Evolutionary conservation across 2,797 vertebrate species (phyloP), one percentile per base, ranked within the genome.

Genomic region (Cephalopachus bancanus): DNA sequence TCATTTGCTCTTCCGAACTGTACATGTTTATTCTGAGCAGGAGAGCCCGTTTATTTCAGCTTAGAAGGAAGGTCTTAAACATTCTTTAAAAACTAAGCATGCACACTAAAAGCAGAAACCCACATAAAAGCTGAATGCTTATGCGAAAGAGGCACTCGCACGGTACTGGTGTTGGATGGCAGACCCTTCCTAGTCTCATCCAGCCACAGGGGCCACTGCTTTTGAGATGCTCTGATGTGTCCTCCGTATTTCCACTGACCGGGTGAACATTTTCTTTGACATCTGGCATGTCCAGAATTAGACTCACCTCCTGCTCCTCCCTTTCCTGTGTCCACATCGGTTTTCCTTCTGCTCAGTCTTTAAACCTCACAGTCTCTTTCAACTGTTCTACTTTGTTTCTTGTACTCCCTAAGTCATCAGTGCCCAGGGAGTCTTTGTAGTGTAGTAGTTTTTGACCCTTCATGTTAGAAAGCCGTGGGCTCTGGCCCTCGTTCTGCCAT

Each of bases 311-410:
- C 55, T 69, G 57, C 83, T 69, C 60, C 60, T 81, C 55, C 60
- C 24, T 71, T 44, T 75, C 72, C 67, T 33, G 4, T 7, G 10
- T 78, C 88, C 2, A 15, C 14, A 14, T 15, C 9, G 3, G 3
- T 49, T 95, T 78, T 57, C 33, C 44, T 91, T 85, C 59, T 67
- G 22, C 22, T 72, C 19, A 12, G 9, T 95, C 57, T 44, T 65
- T 75, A 90, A 76, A 30, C 16, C 24, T 55, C 14, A 6, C 9
- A 30, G 10, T 83, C 67, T 30, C 8, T 37, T 64, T 60, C 11
- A 12, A 1, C n/a, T 37, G 20, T 44, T 86, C 11, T 22, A 9
- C 7, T 64, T 71, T 28, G 10, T 51, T 62, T 64, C 72, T 37
- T 65, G 51, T 22, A 17, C 28, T 6, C 53, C 14, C 0, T 59